Evolutionary conservation across 2,888 invertebrate genomes (phyloP), one percentile per base, ranked within the genome.

Genomic region (Leptura quadrifasciata): DNA sequence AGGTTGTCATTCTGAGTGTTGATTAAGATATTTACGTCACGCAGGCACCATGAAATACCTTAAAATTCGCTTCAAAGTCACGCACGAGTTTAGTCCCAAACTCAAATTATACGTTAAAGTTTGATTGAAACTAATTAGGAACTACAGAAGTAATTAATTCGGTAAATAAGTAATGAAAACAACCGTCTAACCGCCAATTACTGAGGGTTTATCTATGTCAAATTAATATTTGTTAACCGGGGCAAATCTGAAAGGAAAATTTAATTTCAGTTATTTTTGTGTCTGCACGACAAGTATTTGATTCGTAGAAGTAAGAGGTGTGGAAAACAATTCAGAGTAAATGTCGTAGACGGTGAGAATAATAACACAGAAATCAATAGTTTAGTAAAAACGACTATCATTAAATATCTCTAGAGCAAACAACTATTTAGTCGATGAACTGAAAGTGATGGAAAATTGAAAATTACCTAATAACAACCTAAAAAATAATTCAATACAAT

Each of bases 101-200:
- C 78, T 79, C 72, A 79, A 79, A 76, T 75, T 75, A 72, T 52
- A 81, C 76, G 80, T 79, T 78, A 77, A 83, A 83, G 78, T 83
- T 84, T 82, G 83, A 85, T 83, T 83, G 84, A 84, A 83, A 81
- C 81, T 82, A 81, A 84, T 82, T 83, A 81, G 80, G 76, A 79
- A 72, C 70, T 76, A 79, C 60, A 76, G 76, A 74, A 72, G 76
- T 79, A 76, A 79, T 79, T 80, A 80, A 77, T 69, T 35, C 9
- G 39, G 31, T 39, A 69, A 69, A 69, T 58, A 69, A 69, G 58
- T 58, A 69, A 69, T 24, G 58, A 69, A 69, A 58, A 39, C 69
- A 35, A 24, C 58, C 69, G 17, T 21, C 39, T 69, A 58, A 58
- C 68, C 31, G 57, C 57, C 68, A 57, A 18, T 68, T 63, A 35